A percentile compares a stretch with the other conserved stretches of the same genome.
These are phyloP conservation scores for Decapterus maruadsi DNA, from an alignment of 2,797 vertebrate species.

Conservation along the genomic window DNA sequence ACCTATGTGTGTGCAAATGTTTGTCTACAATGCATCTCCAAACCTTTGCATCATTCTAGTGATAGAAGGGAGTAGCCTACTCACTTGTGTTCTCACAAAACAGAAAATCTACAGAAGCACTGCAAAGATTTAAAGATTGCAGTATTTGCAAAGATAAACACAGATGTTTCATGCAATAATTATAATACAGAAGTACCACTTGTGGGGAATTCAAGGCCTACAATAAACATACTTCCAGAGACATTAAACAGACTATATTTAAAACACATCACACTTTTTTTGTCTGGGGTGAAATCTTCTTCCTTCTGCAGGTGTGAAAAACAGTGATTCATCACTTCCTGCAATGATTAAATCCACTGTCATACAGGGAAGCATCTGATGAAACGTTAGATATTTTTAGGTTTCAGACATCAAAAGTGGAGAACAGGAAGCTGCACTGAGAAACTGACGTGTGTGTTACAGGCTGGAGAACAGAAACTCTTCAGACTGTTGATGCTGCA, in stretches of 20 bases:
- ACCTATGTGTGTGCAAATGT: background rate
- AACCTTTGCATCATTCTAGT: background rate
- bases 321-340: constrained; percentile 35
- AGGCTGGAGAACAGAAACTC: constrained; percentile 12
- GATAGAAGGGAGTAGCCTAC: background rate
- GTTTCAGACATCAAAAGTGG: constrained; percentile 30
- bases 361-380: constrained; percentile 17
- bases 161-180: background rate
- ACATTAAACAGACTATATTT: constrained; percentile 3
- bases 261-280: background rate
- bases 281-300: background rate
- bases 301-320: constrained; percentile 3
- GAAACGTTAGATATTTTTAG: constrained; percentile 53
- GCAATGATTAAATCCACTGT: background rate
- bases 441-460: constrained; percentile 6
- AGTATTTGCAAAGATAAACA: background rate
- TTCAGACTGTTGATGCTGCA: constrained; percentile 11
- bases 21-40: background rate
- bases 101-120: background rate
- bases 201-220: background rate
- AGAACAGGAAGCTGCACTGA: constrained; percentile 16
- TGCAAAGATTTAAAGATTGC: background rate
- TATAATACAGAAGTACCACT: background rate
- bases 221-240: background rate
- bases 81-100: background rate